Evolutionary conservation across 2,888 invertebrate species (phyloP), one percentile per base, ranked within the genome.

Genomic region (Drosophila conformis): DNA sequence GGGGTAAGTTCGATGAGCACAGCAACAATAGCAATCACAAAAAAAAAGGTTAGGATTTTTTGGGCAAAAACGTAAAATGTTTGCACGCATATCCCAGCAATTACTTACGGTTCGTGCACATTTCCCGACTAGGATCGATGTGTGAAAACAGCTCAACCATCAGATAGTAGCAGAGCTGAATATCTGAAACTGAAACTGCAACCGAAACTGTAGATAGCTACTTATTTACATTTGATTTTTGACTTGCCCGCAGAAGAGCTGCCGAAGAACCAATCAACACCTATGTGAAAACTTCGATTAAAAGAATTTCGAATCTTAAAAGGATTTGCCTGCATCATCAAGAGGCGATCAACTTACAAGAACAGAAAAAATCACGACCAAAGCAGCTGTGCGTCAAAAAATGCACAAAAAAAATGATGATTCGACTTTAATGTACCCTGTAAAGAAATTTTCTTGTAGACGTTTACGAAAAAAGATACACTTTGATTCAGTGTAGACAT

Each of bases 81-180:
- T 90, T 91, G 87, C 82, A 90, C 86, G 87, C 78, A 87, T 90
- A 85, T 91, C 90, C 87, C 91, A 75, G 77, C 91, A 91, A 91
- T 90, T 91, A 91, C 81, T 91, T 89, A 89, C 90, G 91, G 90
- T 81, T 82, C 80, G 64, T 91, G 91, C 87, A 80, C 89, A 83
- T 69, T 83, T 72, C 57, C 69, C 38, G 33, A 38, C 18, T 21
- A 13, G 21, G 63, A 36, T 6, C 27, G 33, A 29, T 51, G 33
- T 33, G 48, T 40, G 54, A 61, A 46, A 51, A 18, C 10, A 21
- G 49, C 13, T n/a, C 46, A 29, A 29, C 11, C 27, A 15, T 53
- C 36, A 54, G 27, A 48, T 21, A 35, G 27, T 2, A 27, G 15
- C 21, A 7, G 13, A 59, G 18, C 25, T 38, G 48, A 51, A 60